phyloP scores from a whole-genome alignment of 2,888 invertebrate genomes.

The Eupeodes luniger region DNA sequence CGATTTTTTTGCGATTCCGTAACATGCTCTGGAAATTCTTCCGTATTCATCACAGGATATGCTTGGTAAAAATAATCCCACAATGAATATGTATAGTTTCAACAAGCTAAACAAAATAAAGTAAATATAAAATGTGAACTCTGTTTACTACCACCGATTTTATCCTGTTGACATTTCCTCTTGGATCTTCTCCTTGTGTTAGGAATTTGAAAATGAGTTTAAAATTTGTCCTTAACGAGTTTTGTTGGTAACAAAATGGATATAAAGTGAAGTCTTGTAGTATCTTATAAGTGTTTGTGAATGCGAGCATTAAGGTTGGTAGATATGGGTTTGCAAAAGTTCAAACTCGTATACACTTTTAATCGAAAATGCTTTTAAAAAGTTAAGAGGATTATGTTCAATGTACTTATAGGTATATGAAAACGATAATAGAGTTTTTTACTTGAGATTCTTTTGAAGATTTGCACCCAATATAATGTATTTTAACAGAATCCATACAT shows the following conservation, averaged over 20 bases:
- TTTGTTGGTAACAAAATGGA: conserved; percentile 41
- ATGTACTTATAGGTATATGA: background rate
- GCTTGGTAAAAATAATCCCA: conserved; percentile 28
- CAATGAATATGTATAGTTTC: conserved; percentile 2
- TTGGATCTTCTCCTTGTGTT: conserved; percentile 43
- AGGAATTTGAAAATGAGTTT: conserved; percentile 66
- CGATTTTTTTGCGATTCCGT: background rate
- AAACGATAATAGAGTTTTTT: background rate
- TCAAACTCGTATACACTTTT: conserved; percentile 9
- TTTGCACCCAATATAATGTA: background rate
- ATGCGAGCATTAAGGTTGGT: background rate
- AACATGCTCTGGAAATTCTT: background rate
- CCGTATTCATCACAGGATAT: background rate
- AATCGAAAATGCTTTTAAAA: conserved; percentile 12
- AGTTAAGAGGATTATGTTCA: conserved; percentile 21
- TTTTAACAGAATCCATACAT: background rate
- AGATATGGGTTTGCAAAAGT: conserved; percentile 21
- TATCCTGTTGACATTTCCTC: conserved; percentile 64
- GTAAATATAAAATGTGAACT: conserved; percentile 30
- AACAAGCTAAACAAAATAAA: conserved; percentile 26
- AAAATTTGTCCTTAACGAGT: conserved; percentile 64
- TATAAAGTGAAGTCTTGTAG: conserved; percentile 26
- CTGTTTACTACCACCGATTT: conserved; percentile 58
- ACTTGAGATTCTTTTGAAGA: background rate
- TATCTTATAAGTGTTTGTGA: conserved; percentile 2